phyloP scores from a whole-genome alignment of 2,797 vertebrate species.

The Siniperca scherzeri region DNA sequence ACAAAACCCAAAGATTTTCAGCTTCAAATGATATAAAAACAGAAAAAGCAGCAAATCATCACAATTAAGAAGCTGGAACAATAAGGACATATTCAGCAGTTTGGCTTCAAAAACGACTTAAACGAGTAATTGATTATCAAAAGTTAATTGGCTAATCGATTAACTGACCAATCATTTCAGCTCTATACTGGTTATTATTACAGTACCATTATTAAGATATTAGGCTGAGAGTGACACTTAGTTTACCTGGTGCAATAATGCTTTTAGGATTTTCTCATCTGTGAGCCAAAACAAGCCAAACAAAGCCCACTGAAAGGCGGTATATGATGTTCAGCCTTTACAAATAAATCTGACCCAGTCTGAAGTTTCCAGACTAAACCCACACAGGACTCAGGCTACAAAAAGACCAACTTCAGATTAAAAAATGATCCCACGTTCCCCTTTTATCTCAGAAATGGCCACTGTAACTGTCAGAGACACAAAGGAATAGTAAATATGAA shows the following conservation, averaged over 20 bases:
- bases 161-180: background rate
- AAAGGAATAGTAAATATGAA: slow-evolving; percentile 7
- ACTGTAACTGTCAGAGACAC: background rate
- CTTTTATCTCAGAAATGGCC: background rate
- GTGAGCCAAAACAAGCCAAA: background rate
- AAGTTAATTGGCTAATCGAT: background rate
- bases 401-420: background rate
- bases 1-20: background rate
- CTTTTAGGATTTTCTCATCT: background rate
- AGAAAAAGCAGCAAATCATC: background rate
- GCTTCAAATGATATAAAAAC: background rate
- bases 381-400: background rate
- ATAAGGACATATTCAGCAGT: background rate
- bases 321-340: background rate
- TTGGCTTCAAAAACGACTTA: background rate
- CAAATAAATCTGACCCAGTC: background rate
- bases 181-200: background rate
- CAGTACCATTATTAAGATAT: background rate
- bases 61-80: too few relatives aligned
- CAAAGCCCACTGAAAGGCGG: background rate
- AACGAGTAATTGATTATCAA: background rate
- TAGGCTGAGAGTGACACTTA: background rate
- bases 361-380: background rate
- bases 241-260: background rate
- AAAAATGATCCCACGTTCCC: background rate